phyloP scores from a whole-genome alignment of 2,113 vertebrate species.

The Lonchura striata region DNA sequence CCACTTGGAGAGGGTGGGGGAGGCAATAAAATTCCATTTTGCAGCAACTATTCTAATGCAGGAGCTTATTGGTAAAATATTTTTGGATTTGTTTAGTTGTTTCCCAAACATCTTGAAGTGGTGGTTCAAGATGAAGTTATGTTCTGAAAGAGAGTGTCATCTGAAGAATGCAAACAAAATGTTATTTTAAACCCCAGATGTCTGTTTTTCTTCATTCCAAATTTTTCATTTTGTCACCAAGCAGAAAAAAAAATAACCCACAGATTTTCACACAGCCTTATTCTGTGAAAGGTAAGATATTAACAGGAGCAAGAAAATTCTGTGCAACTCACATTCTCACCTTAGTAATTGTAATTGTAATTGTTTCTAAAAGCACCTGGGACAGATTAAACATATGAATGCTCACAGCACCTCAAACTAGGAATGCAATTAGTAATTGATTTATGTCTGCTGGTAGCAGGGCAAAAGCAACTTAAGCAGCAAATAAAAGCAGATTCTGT shows the following conservation, averaged over 20 bases:
- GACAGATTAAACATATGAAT: background rate
- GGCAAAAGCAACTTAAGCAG: background rate
- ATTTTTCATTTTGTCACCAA: background rate
- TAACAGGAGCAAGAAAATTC: background rate
- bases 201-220: background rate
- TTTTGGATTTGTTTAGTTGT: background rate
- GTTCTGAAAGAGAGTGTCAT: background rate
- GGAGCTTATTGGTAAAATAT: background rate
- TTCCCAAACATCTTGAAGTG: background rate
- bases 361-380: background rate
- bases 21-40: background rate
- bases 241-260: background rate
- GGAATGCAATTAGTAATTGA: constrained; percentile 12
- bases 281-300: background rate
- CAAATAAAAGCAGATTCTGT: constrained; percentile 9
- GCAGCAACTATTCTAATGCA: background rate
- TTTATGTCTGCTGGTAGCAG: constrained; percentile 10
- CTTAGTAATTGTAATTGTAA: background rate
- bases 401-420: background rate
- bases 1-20: background rate
- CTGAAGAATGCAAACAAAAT: constrained; percentile 19
- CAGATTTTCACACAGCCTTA: background rate
- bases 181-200: background rate
- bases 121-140: background rate
- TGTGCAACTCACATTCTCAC: background rate